Conservation (phyloP, 2,888 invertebrate species). For the Cataglyphis livida region DNA sequence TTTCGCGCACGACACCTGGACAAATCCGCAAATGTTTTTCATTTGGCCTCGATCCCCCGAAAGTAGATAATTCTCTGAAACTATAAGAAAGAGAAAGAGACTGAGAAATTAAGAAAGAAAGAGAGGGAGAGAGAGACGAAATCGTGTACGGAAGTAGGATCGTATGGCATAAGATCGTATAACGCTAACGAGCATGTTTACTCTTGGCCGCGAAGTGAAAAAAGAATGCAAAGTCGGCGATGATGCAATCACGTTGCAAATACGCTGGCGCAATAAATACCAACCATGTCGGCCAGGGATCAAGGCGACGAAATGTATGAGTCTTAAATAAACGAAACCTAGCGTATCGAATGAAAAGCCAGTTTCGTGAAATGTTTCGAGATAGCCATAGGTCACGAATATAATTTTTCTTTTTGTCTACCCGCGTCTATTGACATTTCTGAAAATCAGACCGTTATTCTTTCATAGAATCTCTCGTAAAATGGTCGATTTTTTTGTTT, state of each 20-base stretch:
- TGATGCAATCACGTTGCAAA: slow-evolving; percentile 51
- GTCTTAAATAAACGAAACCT: background rate
- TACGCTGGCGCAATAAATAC: slow-evolving; percentile 40
- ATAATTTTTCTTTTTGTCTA: background rate
- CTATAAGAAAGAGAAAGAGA: background rate
- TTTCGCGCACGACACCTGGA: slow-evolving; percentile 63
- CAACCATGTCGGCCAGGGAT: slow-evolving; percentile 20
- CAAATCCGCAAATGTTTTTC: slow-evolving; percentile 59
- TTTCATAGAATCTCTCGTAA: background rate
- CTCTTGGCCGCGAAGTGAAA: slow-evolving; percentile 22
- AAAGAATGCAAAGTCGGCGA: slow-evolving; percentile 29
- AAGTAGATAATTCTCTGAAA: slow-evolving; percentile 54
- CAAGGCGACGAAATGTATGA: slow-evolving; percentile 35
- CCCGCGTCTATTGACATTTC: background rate
- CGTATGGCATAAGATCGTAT: slow-evolving; percentile 44
- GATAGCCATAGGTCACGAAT: background rate
- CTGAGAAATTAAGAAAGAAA: too few relatives aligned
- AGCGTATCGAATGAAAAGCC: background rate
- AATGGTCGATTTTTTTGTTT: background rate
- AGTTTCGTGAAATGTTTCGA: background rate
- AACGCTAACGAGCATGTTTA: slow-evolving; percentile 24
- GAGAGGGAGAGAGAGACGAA: background rate
- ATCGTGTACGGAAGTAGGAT: slow-evolving; percentile 17
- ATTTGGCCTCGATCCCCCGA: slow-evolving; percentile 50
- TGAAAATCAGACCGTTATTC: background rate